phyloP scores from a whole-genome alignment of 37 sponge, comb jelly and placozoan species.

The Axinella damicornis region DNA sequence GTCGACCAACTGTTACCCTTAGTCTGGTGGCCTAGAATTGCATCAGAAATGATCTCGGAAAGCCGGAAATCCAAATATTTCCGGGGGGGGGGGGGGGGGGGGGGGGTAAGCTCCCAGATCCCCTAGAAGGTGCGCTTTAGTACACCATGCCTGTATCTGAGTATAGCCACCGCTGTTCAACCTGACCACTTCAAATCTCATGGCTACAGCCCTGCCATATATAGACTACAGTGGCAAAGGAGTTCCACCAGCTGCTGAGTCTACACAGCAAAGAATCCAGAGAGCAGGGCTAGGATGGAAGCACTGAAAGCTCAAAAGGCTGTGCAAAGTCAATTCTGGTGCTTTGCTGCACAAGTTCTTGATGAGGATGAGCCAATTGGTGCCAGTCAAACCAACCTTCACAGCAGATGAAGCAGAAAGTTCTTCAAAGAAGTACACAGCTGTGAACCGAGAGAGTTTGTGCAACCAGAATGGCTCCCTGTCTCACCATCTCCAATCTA shows the following conservation, averaged over 20 bases:
- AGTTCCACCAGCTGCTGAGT: neutral
- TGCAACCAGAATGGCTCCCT: constrained; percentile 2
- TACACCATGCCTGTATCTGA: too few relatives aligned
- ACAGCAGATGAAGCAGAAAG: neutral
- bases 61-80: too few relatives aligned
- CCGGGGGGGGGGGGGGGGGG: too few relatives aligned
- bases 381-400: neutral
- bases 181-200: too few relatives aligned
- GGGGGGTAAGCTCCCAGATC: too few relatives aligned
- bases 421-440: neutral
- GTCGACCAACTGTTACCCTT: too few relatives aligned
- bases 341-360: neutral
- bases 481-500: neutral
- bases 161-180: too few relatives aligned
- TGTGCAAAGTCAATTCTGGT: constrained; percentile 1
- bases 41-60: too few relatives aligned
- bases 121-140: too few relatives aligned
- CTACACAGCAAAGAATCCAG: constrained; percentile 4
- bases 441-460: neutral
- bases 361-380: neutral
- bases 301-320: neutral
- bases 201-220: too few relatives aligned
- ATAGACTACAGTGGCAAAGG: neutral
- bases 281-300: neutral
- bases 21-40: too few relatives aligned